phyloP scores from a whole-genome alignment of 2,888 invertebrate species.

The Keiferia lycopersicella region DNA sequence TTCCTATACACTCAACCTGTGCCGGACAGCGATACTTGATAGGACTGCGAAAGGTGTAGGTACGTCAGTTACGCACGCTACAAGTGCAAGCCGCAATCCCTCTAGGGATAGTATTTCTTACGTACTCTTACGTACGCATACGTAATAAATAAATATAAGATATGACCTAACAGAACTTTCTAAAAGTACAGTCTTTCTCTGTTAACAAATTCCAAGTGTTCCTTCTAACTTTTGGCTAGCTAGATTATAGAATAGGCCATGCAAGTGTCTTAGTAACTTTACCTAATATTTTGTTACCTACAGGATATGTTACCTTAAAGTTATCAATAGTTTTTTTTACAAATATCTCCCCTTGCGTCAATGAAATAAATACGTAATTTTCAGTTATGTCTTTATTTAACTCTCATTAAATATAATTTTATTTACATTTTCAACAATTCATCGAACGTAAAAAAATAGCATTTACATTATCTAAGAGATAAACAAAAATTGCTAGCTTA shows the following conservation, averaged over 20 bases:
- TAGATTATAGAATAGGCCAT: too few species aligned
- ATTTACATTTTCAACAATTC: slow-evolving; percentile 30
- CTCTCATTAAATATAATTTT: slow-evolving; percentile 27
- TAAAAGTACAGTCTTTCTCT: too few species aligned
- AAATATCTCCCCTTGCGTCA: background rate
- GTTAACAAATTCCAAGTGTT: too few species aligned
- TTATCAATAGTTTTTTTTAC: too few species aligned
- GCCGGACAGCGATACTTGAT: background rate
- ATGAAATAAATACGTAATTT: background rate
- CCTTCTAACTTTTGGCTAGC: too few species aligned
- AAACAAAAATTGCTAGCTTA: background rate
- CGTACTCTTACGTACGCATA: too few species aligned
- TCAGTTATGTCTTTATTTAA: slow-evolving; percentile 22
- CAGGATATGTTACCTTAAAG: too few species aligned
- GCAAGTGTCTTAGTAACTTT: too few species aligned
- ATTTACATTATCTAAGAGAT: background rate
- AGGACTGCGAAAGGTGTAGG: background rate
- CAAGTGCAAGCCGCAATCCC: slow-evolving; percentile 4
- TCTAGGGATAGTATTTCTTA: background rate
- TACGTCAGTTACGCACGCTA: background rate
- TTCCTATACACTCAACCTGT: background rate
- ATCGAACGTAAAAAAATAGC: slow-evolving; percentile 3
- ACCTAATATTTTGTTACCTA: too few species aligned
- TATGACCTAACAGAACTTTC: too few species aligned
- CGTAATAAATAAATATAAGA: too few species aligned